These are phyloP conservation scores for Drosophila pegasa DNA, from an alignment of 2,888 invertebrate genomes.

Conservation along the genomic window DNA sequence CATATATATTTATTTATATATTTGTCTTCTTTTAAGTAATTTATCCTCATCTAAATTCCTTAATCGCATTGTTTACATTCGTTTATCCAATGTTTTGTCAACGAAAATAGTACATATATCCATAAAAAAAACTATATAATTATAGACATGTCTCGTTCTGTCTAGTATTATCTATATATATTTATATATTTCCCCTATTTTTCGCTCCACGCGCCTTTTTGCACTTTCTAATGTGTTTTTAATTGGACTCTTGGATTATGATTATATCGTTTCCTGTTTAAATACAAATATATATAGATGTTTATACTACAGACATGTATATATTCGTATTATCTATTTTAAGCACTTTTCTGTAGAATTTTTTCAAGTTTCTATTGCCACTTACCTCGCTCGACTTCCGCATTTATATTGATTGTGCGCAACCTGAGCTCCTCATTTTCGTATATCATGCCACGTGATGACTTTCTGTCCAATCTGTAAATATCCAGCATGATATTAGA, in stretches of 20 bases:
- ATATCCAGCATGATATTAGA: background rate
- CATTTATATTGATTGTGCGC: slow-evolving; percentile 95
- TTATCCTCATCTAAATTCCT: slow-evolving; percentile 14
- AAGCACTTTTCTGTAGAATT: background rate
- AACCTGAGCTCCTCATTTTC: slow-evolving; percentile 96
- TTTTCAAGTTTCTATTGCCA: background rate
- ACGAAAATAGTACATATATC: slow-evolving; percentile 36
- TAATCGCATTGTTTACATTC: slow-evolving; percentile 63
- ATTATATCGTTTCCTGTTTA: slow-evolving; percentile 48
- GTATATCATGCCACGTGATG: slow-evolving; percentile 96
- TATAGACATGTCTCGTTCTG: background rate
- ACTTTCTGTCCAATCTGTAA: slow-evolving; percentile 93
- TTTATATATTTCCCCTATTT: background rate
- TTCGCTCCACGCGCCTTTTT: slow-evolving; percentile 24
- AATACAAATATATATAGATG: background rate
- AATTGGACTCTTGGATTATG: slow-evolving; percentile 59
- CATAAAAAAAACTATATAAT: slow-evolving; percentile 2
- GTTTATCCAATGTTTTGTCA: slow-evolving; percentile 61
- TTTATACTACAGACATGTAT: background rate
- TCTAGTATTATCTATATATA: background rate
- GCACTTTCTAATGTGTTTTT: slow-evolving; percentile 66
- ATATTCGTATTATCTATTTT: background rate
- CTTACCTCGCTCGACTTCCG: slow-evolving; percentile 94
- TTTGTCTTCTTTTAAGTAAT: background rate
- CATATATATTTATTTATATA: background rate